phyloP scores from a whole-genome alignment of 1,140 invertebrate genomes.

The Grapholita molesta region DNA sequence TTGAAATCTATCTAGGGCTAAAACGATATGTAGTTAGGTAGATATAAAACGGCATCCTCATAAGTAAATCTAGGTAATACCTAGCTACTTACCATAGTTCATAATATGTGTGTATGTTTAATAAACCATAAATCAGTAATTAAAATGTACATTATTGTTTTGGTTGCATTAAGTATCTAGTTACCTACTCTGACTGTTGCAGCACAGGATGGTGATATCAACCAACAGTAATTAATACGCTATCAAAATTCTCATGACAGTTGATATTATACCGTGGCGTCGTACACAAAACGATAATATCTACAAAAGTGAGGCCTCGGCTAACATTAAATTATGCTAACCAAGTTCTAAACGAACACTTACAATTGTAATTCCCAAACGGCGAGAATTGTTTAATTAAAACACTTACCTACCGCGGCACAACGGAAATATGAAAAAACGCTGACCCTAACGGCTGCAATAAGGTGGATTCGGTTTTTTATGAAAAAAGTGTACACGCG shows the following conservation, averaged over 20 bases:
- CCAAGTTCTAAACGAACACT: constrained; percentile 45
- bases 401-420: constrained; percentile 61
- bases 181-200: no score
- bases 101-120: no score
- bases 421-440: constrained; percentile 54
- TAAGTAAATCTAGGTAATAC: no score
- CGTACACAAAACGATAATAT: constrained; percentile 29
- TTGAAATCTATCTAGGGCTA: no score
- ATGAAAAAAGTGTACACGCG: constrained; percentile 69
- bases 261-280: not conserved
- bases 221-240: not conserved
- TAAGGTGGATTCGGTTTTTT: constrained; percentile 72
- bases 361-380: constrained; percentile 35
- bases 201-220: not conserved
- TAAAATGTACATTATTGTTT: not conserved
- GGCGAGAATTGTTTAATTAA: constrained; percentile 57
- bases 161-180: no score
- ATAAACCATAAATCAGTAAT: not conserved
- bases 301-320: constrained; percentile 28
- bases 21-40: no score
- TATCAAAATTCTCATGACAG: not conserved
- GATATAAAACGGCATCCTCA: no score
- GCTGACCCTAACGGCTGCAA: constrained; percentile 64
- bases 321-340: constrained; percentile 46
- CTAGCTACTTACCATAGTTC: no score